phyloP scores from a whole-genome alignment of 2,888 invertebrate genomes.

The Acrobasis consociella region DNA sequence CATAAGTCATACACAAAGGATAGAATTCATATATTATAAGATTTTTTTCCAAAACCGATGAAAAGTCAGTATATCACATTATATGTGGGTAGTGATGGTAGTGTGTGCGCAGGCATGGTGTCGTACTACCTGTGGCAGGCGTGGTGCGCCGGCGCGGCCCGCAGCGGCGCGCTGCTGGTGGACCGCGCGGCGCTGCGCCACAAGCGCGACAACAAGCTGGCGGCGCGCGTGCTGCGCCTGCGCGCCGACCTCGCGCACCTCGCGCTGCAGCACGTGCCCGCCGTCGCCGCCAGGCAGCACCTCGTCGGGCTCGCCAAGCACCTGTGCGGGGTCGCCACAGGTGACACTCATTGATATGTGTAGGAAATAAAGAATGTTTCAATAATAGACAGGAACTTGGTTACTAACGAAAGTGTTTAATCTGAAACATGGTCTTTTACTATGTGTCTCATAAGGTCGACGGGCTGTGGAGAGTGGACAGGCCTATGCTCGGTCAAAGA shows the following conservation, averaged over 20 bases:
- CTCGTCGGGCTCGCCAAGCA: constrained; percentile 93
- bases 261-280: constrained; percentile 77
- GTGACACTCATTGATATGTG: constrained; percentile 54
- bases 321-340: constrained; percentile 94
- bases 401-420: no score
- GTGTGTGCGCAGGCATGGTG: constrained; percentile 83
- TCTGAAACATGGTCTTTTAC: no score
- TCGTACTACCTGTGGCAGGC: constrained; percentile 89
- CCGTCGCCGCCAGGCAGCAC: constrained; percentile 54
- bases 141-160: constrained; percentile 67
- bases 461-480: no score
- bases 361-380: no score
- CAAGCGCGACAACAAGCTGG: constrained; percentile 85
- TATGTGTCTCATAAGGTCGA: no score
- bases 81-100: no score
- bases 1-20: no score
- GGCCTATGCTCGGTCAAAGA: no score
- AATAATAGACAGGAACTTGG: no score
- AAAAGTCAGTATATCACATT: no score
- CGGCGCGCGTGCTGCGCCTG: constrained; percentile 73
- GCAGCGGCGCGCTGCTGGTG: constrained; percentile 86
- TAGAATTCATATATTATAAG: no score
- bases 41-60: no score
- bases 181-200: constrained; percentile 92
- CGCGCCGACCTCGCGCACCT: constrained; percentile 75